Conservation (phyloP, 2,888 invertebrate species). For the Aricia artaxerxes region DNA sequence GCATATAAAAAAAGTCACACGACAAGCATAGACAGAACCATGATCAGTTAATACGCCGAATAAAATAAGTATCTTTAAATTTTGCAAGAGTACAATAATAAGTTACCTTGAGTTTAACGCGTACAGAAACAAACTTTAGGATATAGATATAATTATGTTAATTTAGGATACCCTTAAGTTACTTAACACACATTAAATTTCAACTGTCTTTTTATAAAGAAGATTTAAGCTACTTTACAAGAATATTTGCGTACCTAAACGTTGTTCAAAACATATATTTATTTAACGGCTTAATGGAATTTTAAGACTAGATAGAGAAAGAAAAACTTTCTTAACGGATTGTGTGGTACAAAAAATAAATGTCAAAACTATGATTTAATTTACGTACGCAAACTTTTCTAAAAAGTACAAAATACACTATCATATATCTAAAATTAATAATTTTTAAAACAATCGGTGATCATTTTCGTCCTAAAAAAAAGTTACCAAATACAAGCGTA, state of each 20-base stretch:
- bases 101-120: too few species aligned
- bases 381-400: not conserved
- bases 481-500: slow-evolving; percentile 18
- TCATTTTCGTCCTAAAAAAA: slow-evolving; percentile 62
- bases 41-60: too few species aligned
- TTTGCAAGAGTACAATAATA: too few species aligned
- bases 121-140: too few species aligned
- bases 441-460: slow-evolving; percentile 59
- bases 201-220: not conserved
- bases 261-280: not conserved
- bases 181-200: too few species aligned
- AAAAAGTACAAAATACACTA: not conserved
- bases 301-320: not conserved
- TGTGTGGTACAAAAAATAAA: not conserved
- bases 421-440: slow-evolving; percentile 37
- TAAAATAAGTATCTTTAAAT: too few species aligned
- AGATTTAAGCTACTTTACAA: too few species aligned
- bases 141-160: too few species aligned
- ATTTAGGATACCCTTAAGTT: too few species aligned
- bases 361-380: not conserved
- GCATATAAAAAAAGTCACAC: too few species aligned
- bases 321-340: not conserved
- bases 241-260: not conserved
- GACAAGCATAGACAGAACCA: too few species aligned
- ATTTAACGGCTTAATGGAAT: not conserved